Evolutionary conservation across 53 echinoderm and acorn worm species (phyloP).

Genomic region (Astropecten irregularis): DNA sequence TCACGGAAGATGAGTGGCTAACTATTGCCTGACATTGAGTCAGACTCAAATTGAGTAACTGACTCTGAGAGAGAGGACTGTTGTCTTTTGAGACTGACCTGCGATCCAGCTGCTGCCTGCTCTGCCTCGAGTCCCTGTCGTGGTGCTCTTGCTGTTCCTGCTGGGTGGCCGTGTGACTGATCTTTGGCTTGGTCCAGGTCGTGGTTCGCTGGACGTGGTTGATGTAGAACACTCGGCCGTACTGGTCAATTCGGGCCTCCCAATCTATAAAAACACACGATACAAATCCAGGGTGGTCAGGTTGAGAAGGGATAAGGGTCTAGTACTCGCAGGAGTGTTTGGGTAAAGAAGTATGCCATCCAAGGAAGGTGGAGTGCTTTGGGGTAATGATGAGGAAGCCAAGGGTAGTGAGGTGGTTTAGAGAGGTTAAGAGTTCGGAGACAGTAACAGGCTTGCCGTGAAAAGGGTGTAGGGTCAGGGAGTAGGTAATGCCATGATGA

Average conservation of each 20-base stretch:
- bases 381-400: not conserved
- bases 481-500: too few relatives aligned
- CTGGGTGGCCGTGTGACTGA: constrained; percentile 52
- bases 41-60: too few relatives aligned
- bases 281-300: not conserved
- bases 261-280: constrained; percentile 64
- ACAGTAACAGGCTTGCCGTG: too few relatives aligned
- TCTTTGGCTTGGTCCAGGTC: constrained; percentile 87
- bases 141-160: constrained; percentile 66
- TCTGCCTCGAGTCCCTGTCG: constrained; percentile 77
- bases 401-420: not conserved
- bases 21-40: too few relatives aligned
- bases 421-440: too few relatives aligned
- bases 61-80: too few relatives aligned
- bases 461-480: too few relatives aligned
- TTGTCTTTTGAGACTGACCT: too few relatives aligned
- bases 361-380: not conserved
- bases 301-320: not conserved
- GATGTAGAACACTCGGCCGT: constrained; percentile 93
- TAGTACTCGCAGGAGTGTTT: not conserved
- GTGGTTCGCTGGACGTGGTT: constrained; percentile 88
- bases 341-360: not conserved
- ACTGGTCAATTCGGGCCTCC: constrained; percentile 99
- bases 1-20: too few relatives aligned
- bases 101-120: constrained; percentile 85